Base-by-base conservation (phyloP, 2,113 vertebrate species). In the Apteryx mantelli region DNA sequence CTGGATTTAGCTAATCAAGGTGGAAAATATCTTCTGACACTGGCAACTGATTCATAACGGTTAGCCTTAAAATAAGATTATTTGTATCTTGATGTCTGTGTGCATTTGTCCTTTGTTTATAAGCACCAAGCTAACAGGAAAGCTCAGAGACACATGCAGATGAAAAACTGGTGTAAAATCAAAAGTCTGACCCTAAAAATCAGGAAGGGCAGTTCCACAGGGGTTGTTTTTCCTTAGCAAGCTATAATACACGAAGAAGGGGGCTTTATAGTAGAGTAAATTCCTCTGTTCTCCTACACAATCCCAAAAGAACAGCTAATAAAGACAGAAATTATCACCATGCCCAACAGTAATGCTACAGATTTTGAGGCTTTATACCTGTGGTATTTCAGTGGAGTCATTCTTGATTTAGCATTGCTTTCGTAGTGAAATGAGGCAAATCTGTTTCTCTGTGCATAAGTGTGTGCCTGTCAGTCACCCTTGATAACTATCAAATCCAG, bases 81-180 rank as follows among this genome's bases (percentile, higher is more conserved):
- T 76, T 82, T 73, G 3, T 61, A 89, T 70, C 86, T 83, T 74
- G 53, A 53, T 58, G 61, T 86, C 58, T 90, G 20, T 17, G 66
- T 83, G 42, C 20, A 65, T 94, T 80, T 87, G 14, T 44, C 38
- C 91, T 69, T 91, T 93, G 44, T 78, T 93, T 95, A 65, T 64
- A 93, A 60, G 60, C 74, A 88, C 16, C 9, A 80, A 94, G 70
- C 61, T 81, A 86, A 74, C 16, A 74, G 24, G 42, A 96, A 94
- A 76, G 60, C 68, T 85, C 44, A 88, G 90, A 88, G 50, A 17
- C 85, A 96, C n/a, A 25, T 36, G 16, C 46, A 96, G 86, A 46
- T 86, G 64, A 82, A 82, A 65, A 94, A 26, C 10, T 93, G 74
- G 69, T 85, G 95, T 95, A 96, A 85, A 96, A 94, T 55, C 69